phyloP scores from a whole-genome alignment of 2,888 invertebrate species.

The Coleophora deauratella region DNA sequence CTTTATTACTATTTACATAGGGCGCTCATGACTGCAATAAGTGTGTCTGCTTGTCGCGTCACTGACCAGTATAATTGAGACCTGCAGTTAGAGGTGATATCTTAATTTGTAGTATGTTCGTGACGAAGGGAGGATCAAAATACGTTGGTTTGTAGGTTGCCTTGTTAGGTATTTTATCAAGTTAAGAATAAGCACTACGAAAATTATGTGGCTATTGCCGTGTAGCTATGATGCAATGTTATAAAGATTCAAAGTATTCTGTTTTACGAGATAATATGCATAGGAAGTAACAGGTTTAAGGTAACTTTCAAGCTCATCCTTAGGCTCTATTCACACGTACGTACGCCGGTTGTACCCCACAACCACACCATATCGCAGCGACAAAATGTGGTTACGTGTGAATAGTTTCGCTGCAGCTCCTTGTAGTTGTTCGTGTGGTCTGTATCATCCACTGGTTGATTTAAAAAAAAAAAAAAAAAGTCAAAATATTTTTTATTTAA shows the following conservation, averaged over 20 bases:
- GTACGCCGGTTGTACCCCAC: too few relatives aligned
- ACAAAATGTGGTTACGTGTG: too few relatives aligned
- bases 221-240: constrained; percentile 25
- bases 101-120: constrained; percentile 12
- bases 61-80: constrained; percentile 23
- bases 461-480: too few relatives aligned
- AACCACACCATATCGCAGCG: too few relatives aligned
- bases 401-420: too few relatives aligned
- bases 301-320: not conserved
- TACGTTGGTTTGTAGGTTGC: constrained; percentile 18
- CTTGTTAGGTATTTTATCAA: constrained; percentile 28
- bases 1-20: constrained; percentile 22
- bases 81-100: constrained; percentile 16
- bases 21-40: constrained; percentile 17
- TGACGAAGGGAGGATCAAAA: constrained; percentile 19
- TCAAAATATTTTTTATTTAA: too few relatives aligned
- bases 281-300: not conserved
- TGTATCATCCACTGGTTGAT: too few relatives aligned
- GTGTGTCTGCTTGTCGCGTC: constrained; percentile 16
- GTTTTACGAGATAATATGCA: constrained; percentile 1
- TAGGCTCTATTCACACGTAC: not conserved
- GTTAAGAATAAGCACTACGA: constrained; percentile 33
- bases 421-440: too few relatives aligned
- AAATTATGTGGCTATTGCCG: constrained; percentile 22
- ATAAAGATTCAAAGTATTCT: constrained; percentile 13